Evolutionary conservation across 2,797 vertebrate genomes (phyloP), one percentile per base, ranked within the genome.

Genomic region (Alosa sapidissima): DNA sequence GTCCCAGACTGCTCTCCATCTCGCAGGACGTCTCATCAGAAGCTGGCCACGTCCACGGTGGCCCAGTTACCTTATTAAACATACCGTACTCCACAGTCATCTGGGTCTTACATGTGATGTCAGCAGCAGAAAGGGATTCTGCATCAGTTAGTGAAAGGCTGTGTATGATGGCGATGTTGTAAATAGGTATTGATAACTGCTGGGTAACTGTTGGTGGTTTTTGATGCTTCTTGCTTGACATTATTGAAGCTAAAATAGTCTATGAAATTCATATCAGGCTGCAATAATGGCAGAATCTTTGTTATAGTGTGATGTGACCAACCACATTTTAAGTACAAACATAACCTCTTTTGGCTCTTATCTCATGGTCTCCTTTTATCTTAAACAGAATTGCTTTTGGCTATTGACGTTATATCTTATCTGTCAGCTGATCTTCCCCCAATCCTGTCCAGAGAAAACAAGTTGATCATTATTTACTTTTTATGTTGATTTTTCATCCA

Each of bases 21-120:
- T 82, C 81, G 3, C 78, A 55, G 81, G 28, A 82, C 84, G n/a
- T 78, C 82, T 28, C 16, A 60, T 41, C 51, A 33, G 36, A n/a
- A 78, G 54, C 65, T 72, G 65, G 65, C 65, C 33, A 14, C 13
- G 10, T 72, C 28, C 28, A 41, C 4, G 8, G 65, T 11, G 65
- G 36, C 65, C 65, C 41, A 48, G 28, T 81, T 47, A 8, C 45
- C 24, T 68, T 33, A 68, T 65, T 65, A 65, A 65, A 78, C 72
- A 47, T 36, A 78, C 72, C 72, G 21, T 36, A 78, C 72, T 21
- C 72, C n/a, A 7, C n/a, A 8, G 9, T 62, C 55, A 58, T 58
- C 55, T 2, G 49, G 5, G 55, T n/a, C 19, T 5, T 16, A 6
- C 21, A 54, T 55, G 52, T 19, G 1, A 16, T n/a, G 55, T 7